Percentiles rank a stretch among this genome's conserved stretches.
These are phyloP conservation scores for Oligia latruncula DNA, from an alignment of 2,888 invertebrate species.

Conservation along the genomic window DNA sequence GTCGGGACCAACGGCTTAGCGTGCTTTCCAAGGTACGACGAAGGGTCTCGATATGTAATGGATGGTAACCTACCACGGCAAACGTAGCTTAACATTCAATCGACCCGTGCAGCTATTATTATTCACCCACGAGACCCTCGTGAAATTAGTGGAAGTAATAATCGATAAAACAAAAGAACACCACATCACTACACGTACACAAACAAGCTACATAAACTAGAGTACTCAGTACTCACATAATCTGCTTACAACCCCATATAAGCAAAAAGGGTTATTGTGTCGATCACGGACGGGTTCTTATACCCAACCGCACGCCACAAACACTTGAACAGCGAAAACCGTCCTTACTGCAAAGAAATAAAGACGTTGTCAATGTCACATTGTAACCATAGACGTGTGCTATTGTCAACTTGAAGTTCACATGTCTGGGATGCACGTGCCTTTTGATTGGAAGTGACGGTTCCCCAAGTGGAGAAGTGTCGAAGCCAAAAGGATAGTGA, in stretches of 20 bases:
- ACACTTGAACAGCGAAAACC: background rate
- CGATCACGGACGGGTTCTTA: slow-evolving; percentile 41
- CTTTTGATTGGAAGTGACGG: slow-evolving; percentile 28
- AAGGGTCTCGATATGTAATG: background rate
- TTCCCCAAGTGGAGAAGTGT: background rate
- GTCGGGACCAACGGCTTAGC: too few relatives aligned
- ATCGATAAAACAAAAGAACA: slow-evolving; percentile 19
- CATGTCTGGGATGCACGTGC: slow-evolving; percentile 23
- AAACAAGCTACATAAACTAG: slow-evolving; percentile 9
- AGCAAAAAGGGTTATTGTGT: slow-evolving; percentile 47
- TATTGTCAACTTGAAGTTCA: slow-evolving; percentile 29
- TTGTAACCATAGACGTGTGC: background rate
- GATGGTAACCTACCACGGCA: background rate
- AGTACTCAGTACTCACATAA: slow-evolving; percentile 11
- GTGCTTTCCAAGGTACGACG: background rate
- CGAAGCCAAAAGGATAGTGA: background rate
- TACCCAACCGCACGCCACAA: background rate
- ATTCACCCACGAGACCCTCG: background rate
- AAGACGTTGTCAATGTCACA: background rate
- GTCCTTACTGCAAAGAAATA: background rate
- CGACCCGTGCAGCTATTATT: background rate
- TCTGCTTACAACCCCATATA: slow-evolving; percentile 24
- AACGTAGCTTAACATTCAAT: background rate
- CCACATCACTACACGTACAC: background rate
- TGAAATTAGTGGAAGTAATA: background rate